Evolutionary conservation across 92 coral and sea anemone genomes (phyloP).

Genomic region (Bergia sp.): DNA sequence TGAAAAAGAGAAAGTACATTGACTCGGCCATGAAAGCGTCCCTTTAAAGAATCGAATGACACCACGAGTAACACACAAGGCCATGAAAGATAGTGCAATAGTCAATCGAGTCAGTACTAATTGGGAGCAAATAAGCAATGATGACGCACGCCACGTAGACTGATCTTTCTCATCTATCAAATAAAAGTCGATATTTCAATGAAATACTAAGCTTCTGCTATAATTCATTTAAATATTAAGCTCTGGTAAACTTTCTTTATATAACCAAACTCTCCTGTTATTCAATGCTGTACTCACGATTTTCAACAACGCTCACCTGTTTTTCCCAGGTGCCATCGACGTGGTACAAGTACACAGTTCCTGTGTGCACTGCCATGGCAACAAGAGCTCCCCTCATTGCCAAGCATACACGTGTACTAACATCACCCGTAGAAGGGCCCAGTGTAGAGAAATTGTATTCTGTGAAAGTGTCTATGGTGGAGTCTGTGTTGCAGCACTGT

Average conservation of each 20-base stretch:
- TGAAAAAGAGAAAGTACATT: too few relatives aligned
- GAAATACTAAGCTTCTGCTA: background rate
- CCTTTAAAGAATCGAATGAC: too few relatives aligned
- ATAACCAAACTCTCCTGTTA: too few relatives aligned
- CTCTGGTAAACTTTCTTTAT: too few relatives aligned
- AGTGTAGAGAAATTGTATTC: constrained; percentile 57
- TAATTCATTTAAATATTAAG: too few relatives aligned
- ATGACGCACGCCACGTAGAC: too few relatives aligned
- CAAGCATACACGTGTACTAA: constrained; percentile 70
- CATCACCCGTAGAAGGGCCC: constrained; percentile 58
- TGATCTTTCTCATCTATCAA: too few relatives aligned
- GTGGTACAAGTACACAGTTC: constrained; percentile 77
- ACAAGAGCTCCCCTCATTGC: constrained; percentile 76
- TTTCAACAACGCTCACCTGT: constrained; percentile 54
- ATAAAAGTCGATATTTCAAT: background rate
- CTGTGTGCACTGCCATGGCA: constrained; percentile 85
- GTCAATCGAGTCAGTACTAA: too few relatives aligned
- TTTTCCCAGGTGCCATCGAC: constrained; percentile 70
- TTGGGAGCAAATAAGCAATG: too few relatives aligned
- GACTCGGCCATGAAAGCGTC: too few relatives aligned
- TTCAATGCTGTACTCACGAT: background rate
- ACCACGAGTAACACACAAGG: too few relatives aligned
- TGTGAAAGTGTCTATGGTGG: constrained; percentile 32
- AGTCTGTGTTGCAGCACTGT: constrained; percentile 1
- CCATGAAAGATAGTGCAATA: too few relatives aligned